These are phyloP conservation scores for Zoanthus gigantus DNA, from an alignment of 92 coral and sea anemone genomes.

Conservation along the genomic window DNA sequence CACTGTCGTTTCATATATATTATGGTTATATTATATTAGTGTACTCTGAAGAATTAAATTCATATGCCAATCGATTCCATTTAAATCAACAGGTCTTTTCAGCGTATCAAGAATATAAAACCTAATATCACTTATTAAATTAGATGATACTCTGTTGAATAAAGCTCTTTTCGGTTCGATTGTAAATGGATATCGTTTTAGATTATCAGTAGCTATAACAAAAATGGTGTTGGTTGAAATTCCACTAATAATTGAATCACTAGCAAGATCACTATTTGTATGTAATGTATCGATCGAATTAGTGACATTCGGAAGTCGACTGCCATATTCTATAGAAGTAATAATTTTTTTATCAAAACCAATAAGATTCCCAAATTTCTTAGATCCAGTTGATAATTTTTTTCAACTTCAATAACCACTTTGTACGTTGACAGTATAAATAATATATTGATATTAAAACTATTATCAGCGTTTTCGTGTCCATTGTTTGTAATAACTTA, in stretches of 20 bases:
- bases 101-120: conserved; percentile 10
- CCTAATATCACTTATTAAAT: conserved; percentile 17
- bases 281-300: conserved; percentile 14
- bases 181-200: conserved; percentile 2
- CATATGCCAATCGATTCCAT: conserved; percentile 32
- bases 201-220: conserved; percentile 8
- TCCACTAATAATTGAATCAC: conserved; percentile 6
- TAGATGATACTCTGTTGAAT: conserved; percentile 8
- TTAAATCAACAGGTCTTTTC: conserved; percentile 1
- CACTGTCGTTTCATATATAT: neutral
- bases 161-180: neutral
- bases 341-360: conserved; percentile 31
- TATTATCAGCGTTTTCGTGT: neutral
- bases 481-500: conserved; percentile 12
- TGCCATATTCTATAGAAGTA: neutral
- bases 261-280: conserved; percentile 12
- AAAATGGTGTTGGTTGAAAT: neutral
- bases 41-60: neutral
- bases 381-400: conserved; percentile 10
- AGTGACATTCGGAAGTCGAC: conserved; percentile 20
- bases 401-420: neutral
- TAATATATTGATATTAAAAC: neutral
- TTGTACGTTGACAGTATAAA: neutral
- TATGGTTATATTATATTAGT: neutral
- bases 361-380: conserved; percentile 13